Conservation (phyloP, 2,888 invertebrate genomes). For the Pseudococcus longispinus region DNA sequence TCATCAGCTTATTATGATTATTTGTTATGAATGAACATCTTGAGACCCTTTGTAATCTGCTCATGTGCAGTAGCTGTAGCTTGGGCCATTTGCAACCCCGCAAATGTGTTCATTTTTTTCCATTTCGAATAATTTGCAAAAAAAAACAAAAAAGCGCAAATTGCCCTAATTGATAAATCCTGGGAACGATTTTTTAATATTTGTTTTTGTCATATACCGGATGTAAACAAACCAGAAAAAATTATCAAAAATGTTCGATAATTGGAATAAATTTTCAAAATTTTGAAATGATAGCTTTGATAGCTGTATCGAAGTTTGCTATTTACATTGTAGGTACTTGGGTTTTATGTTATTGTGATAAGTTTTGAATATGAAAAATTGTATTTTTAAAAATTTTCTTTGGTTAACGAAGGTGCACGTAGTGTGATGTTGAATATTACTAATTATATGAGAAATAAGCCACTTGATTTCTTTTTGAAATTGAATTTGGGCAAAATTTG, state of each 20-base stretch:
- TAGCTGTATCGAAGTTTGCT: not conserved
- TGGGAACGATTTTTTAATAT: not conserved
- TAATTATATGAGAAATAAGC: not conserved
- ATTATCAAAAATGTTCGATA: not conserved
- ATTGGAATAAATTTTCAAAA: not conserved
- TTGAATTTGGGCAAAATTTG: not conserved
- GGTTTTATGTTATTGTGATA: too few relatives aligned
- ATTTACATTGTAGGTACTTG: not conserved
- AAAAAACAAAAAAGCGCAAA: too few relatives aligned
- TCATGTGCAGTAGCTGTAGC: slow-evolving; percentile 37
- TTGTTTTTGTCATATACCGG: not conserved
- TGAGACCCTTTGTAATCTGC: slow-evolving; percentile 4
- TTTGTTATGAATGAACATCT: not conserved
- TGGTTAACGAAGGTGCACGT: not conserved
- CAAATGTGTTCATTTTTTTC: not conserved
- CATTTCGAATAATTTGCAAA: not conserved
- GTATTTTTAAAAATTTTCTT: not conserved
- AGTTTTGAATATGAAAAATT: too few relatives aligned
- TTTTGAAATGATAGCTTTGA: not conserved
- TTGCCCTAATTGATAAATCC: not conserved
- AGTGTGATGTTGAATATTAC: not conserved
- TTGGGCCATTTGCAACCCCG: slow-evolving; percentile 2
- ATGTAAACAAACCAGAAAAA: not conserved
- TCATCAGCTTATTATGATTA: not conserved
- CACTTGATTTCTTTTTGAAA: not conserved